Evolutionary conservation across 2,797 vertebrate species (phyloP).

Genomic region (Prunella strophiata): DNA sequence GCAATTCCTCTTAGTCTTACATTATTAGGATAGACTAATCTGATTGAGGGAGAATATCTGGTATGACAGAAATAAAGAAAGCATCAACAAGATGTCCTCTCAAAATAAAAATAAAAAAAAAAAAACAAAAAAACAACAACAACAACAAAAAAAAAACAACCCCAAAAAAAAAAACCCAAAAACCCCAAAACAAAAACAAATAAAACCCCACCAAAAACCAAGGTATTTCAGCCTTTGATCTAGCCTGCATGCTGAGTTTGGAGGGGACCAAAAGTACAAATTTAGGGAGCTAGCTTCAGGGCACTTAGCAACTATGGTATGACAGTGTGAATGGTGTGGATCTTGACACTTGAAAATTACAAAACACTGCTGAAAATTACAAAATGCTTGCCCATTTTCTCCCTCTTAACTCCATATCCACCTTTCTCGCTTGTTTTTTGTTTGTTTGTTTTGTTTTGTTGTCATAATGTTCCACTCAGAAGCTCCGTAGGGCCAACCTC

Average conservation of each 20-base stretch:
- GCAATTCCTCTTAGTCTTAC: not conserved
- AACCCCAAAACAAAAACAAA: not conserved
- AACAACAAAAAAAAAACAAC: not conserved
- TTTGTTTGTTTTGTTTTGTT: not conserved
- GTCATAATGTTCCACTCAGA: not conserved
- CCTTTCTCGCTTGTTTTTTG: not conserved
- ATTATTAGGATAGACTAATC: not conserved
- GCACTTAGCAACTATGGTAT: fast-evolving
- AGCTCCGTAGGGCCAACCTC: not conserved
- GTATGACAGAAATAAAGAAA: not conserved
- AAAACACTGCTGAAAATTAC: not conserved
- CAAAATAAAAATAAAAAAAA: not conserved
- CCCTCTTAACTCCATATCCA: not conserved
- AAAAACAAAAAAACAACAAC: not conserved
- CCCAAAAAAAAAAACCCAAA: not conserved
- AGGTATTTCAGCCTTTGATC: not conserved
- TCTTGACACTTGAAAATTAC: not conserved
- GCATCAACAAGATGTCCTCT: not conserved
- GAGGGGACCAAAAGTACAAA: not conserved
- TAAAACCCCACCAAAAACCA: not conserved
- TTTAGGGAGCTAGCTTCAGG: not conserved
- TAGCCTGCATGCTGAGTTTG: not conserved
- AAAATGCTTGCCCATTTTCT: not conserved
- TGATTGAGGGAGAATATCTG: not conserved
- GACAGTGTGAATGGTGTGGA: not conserved